Base-by-base conservation (phyloP, 1,140 invertebrate species). In the Luehdorfia chinensis region DNA sequence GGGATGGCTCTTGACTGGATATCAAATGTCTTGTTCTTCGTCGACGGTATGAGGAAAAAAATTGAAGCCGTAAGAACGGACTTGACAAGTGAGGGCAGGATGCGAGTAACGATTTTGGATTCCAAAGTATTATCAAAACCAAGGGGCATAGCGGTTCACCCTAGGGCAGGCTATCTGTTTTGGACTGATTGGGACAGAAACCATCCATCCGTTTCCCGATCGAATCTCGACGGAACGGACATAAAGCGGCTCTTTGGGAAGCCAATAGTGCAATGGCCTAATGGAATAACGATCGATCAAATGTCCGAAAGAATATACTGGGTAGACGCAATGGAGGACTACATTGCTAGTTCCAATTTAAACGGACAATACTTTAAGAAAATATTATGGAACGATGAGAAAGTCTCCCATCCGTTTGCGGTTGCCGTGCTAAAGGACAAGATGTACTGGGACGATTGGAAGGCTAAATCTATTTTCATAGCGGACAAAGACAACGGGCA, bases 381-480 rank as follows among this genome's bases (percentile, higher is more conserved):
- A 76, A 91, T 95, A 28, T 88, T 93, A 19, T 87, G 81, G 9
- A 87, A 90, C 28, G 89, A 91, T 59, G 91, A 93, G 16, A 88
- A 88, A 36, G 90, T 93, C 0, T 89, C 90, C 0, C 95, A 97
- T 89, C 95, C 95, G 1, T 97, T 96, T 75, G 92, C 94, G 0
- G 92, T 97, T 1, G 93, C 92, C 0, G 91, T 97, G 0, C 93
- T 94, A 59, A 97, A 96, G 75, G 93, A 96, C 59, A 89, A 90
- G 48, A 92, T 98, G 87, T 98, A 95, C 66, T 98, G 96, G 96
- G 95, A 96, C 62, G 96, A 98, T 77, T 96, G 95, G 92, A 94
- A 92, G 56, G 90, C 90, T 19, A 92, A 92, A 25, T 90, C 91
- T 28, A 93, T 97, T 54, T 93, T 94, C 57, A 89, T 91, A 1